Evolutionary conservation across 2,888 invertebrate species (phyloP).

Genomic region (Harpalus rufipes): DNA sequence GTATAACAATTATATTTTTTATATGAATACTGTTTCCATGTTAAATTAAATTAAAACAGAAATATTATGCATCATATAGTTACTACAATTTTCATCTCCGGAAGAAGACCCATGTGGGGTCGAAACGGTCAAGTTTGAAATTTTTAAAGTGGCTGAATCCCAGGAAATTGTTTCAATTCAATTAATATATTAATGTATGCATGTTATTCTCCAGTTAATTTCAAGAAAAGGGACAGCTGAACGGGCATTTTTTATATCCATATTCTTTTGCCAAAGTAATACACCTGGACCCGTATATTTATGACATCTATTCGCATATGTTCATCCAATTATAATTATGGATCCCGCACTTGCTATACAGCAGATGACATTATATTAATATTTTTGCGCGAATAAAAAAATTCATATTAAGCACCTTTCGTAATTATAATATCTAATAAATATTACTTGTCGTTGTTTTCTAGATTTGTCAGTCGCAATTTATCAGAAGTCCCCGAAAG

Average conservation of each 20-base stretch:
- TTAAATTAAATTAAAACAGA: too few species aligned
- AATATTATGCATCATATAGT: too few species aligned
- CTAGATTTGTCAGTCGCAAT: conserved; percentile 82
- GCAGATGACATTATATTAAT: neutral
- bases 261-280: too few species aligned
- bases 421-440: neutral
- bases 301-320: neutral
- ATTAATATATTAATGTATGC: neutral
- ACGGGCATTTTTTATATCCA: neutral
- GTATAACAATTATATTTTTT: too few species aligned
- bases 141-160: too few species aligned
- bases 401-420: too few species aligned
- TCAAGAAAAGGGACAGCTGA: neutral
- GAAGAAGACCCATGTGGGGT: too few species aligned
- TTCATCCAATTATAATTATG: neutral
- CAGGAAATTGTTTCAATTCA: too few species aligned
- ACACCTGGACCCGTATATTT: conserved; percentile 14
- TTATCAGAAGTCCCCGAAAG: conserved; percentile 84
- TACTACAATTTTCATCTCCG: too few species aligned
- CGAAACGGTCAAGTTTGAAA: too few species aligned
- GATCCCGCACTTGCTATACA: neutral
- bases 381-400: neutral
- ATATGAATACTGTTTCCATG: too few species aligned
- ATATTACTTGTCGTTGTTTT: conserved; percentile 68
- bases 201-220: neutral